These are phyloP conservation scores for Linnaemya vulpina DNA, from an alignment of 2,888 invertebrate species.

Conservation along the genomic window DNA sequence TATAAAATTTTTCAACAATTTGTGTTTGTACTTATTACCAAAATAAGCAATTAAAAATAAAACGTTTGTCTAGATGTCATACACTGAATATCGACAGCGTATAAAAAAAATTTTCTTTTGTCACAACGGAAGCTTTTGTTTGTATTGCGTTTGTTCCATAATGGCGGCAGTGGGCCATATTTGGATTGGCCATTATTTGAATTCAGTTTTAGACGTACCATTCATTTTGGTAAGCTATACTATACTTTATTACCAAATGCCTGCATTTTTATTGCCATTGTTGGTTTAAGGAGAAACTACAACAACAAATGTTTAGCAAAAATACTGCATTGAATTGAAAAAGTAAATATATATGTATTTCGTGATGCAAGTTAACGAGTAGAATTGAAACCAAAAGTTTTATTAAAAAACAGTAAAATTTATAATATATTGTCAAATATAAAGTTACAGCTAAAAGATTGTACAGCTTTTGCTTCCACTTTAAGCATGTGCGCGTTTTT, in stretches of 20 bases:
- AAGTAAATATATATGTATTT: slow-evolving; percentile 21
- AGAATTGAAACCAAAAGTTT: slow-evolving; percentile 18
- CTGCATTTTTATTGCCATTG: neutral
- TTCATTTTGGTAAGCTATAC: slow-evolving; percentile 46
- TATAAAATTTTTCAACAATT: neutral
- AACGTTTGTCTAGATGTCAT: neutral
- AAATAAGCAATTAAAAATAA: slow-evolving; percentile 9
- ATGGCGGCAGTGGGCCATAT: slow-evolving; percentile 31
- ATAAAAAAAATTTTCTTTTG: slow-evolving; percentile 28
- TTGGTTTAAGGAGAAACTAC: slow-evolving; percentile 22
- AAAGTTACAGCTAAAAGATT: neutral
- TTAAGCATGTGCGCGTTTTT: no score
- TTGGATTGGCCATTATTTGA: slow-evolving; percentile 47
- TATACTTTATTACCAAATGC: slow-evolving; percentile 26
- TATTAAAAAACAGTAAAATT: neutral
- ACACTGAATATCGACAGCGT: neutral
- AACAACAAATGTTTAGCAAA: slow-evolving; percentile 18
- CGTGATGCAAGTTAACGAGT: slow-evolving; percentile 3
- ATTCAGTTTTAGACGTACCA: slow-evolving; percentile 49
- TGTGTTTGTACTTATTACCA: neutral
- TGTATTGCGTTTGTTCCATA: slow-evolving; percentile 31
- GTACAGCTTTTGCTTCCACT: no score
- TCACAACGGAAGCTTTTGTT: slow-evolving; percentile 61
- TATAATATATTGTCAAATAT: neutral
- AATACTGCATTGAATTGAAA: slow-evolving; percentile 20